Base-by-base conservation (phyloP, 2,888 invertebrate genomes). In the Dicyrtomina minuta region DNA sequence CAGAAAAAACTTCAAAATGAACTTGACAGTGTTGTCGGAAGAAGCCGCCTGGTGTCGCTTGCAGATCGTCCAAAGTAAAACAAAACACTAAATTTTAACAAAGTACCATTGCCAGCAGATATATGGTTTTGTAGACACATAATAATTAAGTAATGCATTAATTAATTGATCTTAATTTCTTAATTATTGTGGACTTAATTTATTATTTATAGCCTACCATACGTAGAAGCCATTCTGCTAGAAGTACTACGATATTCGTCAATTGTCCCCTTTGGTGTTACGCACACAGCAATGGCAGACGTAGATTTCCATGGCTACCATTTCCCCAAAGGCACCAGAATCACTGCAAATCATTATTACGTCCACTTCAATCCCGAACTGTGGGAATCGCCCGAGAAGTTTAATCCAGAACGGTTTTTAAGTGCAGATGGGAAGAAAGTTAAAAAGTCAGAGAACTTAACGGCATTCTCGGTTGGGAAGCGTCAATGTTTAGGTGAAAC, bases 1-100 rank as follows among this genome's bases (percentile, higher is more conserved):
- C 80, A 79, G 66, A 46, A 56, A 22, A 76, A 75, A 58, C 71
- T 80, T 1, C 79, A 79, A 24, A 70, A 76, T 4, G 80, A 80
- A 67, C 77, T 81, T 22, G 80, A 80, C 56, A 69, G 72, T 10
- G 75, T 79, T 22, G 58, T 80, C 3, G 80, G 59, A 8, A 59
- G 3, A 2, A 20, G 20, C 2, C 8, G 59, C 12, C 39, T 15
- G 13, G 20, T 20, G 4, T 26, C 27, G 15, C 27, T 24, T 15
- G 27, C 59, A 59, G 59, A 22, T 56, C 53, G 49, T 20, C 20
- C 24, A 55, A 55, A 22, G 55, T 24, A 13, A 13, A 15, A 17
- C 22, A 20, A 33, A 33, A 33, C 33, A n/a, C n/a, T n/a, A n/a
- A 33, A 33, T 5, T 33, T 8, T 33, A 3, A 33, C 33, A 33